Percentiles rank a stretch among this genome's conserved stretches.
Conservation (phyloP, 2,797 vertebrate species). For the Mormyrus hasselquistii region DNA sequence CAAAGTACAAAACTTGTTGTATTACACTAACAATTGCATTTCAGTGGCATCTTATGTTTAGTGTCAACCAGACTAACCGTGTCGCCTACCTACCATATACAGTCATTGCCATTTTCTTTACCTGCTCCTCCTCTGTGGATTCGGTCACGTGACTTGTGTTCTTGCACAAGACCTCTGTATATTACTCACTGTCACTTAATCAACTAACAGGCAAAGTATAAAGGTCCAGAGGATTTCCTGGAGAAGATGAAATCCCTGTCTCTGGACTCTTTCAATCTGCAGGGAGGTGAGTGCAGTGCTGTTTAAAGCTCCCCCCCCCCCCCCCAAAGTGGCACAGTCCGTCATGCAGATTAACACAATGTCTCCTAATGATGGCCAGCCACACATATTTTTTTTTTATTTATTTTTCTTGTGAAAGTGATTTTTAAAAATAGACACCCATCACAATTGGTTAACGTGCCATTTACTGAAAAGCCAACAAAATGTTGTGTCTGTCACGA, state of each 20-base stretch:
- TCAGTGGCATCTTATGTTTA: not conserved
- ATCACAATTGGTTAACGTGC: not conserved
- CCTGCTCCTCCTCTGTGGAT: not conserved
- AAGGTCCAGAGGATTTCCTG: constrained; percentile 61
- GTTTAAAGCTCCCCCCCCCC: not conserved
- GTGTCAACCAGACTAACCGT: not conserved
- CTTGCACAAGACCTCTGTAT: not conserved
- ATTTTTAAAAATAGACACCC: not conserved
- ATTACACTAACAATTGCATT: not conserved
- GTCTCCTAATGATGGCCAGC: not conserved
- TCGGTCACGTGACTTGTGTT: not conserved
- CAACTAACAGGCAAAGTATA: constrained; percentile 55
- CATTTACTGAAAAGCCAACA: not conserved
- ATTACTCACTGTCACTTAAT: not conserved
- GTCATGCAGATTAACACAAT: not conserved
- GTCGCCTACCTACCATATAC: not conserved
- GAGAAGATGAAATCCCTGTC: constrained; percentile 73
- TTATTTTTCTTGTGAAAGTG: not conserved
- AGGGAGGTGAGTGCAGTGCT: constrained; percentile 53
- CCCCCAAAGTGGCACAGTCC: not conserved
- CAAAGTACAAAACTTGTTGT: not conserved
- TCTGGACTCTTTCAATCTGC: constrained; percentile 44
- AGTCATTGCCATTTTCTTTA: not conserved
- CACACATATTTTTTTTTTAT: not conserved
- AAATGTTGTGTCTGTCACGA: not conserved